phyloP scores from a whole-genome alignment of 2,888 invertebrate genomes.

The Meganola albula region DNA sequence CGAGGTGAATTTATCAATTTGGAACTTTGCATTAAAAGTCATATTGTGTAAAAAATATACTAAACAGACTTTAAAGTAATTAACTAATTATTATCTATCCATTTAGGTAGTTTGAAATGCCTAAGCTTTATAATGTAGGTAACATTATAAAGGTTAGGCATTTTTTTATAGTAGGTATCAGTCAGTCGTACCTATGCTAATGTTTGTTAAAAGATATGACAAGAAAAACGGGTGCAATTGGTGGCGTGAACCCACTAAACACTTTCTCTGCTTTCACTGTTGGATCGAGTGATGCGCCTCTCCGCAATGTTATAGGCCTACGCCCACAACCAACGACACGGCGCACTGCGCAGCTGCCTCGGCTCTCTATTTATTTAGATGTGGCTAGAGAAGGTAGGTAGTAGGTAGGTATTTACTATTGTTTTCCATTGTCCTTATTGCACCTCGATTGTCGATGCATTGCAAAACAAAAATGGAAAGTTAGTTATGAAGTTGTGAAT shows the following conservation, averaged over 20 bases:
- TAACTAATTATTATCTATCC: too few relatives aligned
- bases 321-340: too few relatives aligned
- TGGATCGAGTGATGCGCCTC: conserved; percentile 49
- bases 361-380: conserved; percentile 73
- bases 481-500: conserved; percentile 50
- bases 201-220: conserved; percentile 39
- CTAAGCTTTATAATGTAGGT: too few relatives aligned
- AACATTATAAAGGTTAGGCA: too few relatives aligned
- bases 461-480: conserved; percentile 71
- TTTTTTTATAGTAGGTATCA: too few relatives aligned
- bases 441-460: conserved; percentile 48
- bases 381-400: conserved; percentile 57
- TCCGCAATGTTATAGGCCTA: conserved; percentile 43
- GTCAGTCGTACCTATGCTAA: too few relatives aligned
- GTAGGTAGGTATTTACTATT: too few relatives aligned
- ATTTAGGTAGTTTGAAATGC: too few relatives aligned
- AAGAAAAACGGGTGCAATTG: too few relatives aligned
- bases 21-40: conserved; percentile 7
- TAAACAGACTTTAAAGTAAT: too few relatives aligned
- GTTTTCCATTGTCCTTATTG: conserved; percentile 62
- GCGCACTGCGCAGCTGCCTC: conserved; percentile 33
- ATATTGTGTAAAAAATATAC: conserved; percentile 6
- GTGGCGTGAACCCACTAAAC: too few relatives aligned
- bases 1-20: conserved; percentile 7
- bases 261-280: conserved; percentile 76